Evolutionary conservation across 2,797 vertebrate genomes (phyloP), one percentile per base, ranked within the genome.

Genomic region (Manis crassicaudata): DNA sequence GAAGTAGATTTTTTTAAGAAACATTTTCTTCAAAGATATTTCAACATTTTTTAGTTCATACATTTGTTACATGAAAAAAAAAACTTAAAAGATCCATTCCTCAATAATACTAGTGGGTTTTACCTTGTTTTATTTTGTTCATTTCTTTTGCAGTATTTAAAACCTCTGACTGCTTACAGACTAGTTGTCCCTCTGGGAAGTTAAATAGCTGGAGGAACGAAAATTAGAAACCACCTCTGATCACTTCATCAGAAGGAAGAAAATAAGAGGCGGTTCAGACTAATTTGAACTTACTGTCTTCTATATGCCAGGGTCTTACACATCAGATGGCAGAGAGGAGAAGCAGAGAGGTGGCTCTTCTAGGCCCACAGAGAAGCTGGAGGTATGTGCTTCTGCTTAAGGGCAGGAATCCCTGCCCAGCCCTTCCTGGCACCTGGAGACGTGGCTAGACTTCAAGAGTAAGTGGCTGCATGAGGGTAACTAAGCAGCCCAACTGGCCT

Each of bases 1-100:
- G 35, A 94, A 73, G 52, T 54, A 65, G 77, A 37, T 18, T 56
- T 90, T 94, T 37, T 88, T 29, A 72, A 92, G 54, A 58, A 72
- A 79, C 0, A 25, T 40, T 63, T 87, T 83, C 60, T 88, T 68
- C 46, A 84, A 88, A 93, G 86, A 23, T 50, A 65, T 70, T 77
- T 89, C 77, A 63, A 40, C 11, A 63, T 27, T 70, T 88, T 77
- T 76, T 27, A 40, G 52, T 89, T 56, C 18, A 75, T 65, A 46
- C 5, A 43, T 43, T 80, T 67, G 12, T 77, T 89, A 25, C 9
- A 32, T 83, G 25, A 17, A 81, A 52, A 76, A 23, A 52, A 70
- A 80, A 43, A 37, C 13, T 43, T 76, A 18, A 52, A 91, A 50
- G 54, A 60, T 46, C 18, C 12, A 35, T 29, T 77, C 35, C 25